Conservation (phyloP, 2,797 vertebrate species). For the Nannoperca australis region DNA sequence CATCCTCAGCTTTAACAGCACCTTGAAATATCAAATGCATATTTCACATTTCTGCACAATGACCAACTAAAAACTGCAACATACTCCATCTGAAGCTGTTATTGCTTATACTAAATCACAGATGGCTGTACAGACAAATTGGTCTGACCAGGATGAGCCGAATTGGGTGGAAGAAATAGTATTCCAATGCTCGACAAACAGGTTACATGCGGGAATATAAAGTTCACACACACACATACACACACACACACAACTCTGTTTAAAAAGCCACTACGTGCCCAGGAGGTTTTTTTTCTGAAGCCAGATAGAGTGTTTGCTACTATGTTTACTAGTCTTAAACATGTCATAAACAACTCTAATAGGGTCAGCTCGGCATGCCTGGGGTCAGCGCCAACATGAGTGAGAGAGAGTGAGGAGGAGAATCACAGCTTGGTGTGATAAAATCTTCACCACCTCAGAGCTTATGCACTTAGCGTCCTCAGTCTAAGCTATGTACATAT, state of each 20-base stretch:
- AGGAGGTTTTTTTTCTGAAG: constrained; percentile 31
- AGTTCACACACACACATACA: constrained; percentile 4
- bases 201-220: constrained; percentile 31
- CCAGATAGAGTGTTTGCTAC: constrained; percentile 82
- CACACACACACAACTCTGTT: constrained; percentile 10
- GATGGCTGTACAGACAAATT: constrained; percentile 57
- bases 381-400: constrained; percentile 75
- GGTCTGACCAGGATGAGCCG: constrained; percentile 34
- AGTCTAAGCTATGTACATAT: constrained; percentile 57
- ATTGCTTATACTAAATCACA: constrained; percentile 80
- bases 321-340: constrained; percentile 80
- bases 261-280: constrained; percentile 32
- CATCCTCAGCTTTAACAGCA: constrained; percentile 49
- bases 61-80: constrained; percentile 58
- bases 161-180: constrained; percentile 58
- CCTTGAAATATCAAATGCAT: constrained; percentile 80
- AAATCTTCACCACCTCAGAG: constrained; percentile 60
- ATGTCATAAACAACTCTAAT: constrained; percentile 81
- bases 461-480: constrained; percentile 67
- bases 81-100: constrained; percentile 56
- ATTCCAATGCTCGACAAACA: constrained; percentile 40
- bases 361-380: constrained; percentile 80
- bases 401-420: constrained; percentile 41
- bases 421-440: constrained; percentile 57
- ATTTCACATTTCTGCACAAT: constrained; percentile 76